phyloP scores from a whole-genome alignment of 2,888 invertebrate genomes.

The Escarpia spicata region DNA sequence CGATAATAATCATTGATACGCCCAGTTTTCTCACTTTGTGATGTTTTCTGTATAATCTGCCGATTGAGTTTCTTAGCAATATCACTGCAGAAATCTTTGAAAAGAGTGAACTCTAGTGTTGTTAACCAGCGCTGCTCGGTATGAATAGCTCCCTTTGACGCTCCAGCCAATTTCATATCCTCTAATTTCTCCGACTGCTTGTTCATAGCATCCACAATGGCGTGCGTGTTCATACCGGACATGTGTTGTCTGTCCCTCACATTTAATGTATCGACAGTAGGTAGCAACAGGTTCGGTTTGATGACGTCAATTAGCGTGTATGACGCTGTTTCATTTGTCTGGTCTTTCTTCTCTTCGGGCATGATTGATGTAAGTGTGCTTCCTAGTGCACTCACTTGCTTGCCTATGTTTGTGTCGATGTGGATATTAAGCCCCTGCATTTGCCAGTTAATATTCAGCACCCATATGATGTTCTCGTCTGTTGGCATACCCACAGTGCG shows the following conservation, averaged over 20 bases:
- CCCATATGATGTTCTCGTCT: constrained; percentile 87
- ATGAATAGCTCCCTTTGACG: constrained; percentile 77
- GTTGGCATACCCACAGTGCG: constrained; percentile 76
- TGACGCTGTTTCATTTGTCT: constrained; percentile 53
- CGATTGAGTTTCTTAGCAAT: constrained; percentile 90
- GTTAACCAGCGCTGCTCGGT: constrained; percentile 90
- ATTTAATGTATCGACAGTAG: constrained; percentile 67
- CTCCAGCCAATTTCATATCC: constrained; percentile 75
- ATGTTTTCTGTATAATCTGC: constrained; percentile 75
- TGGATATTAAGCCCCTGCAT: constrained; percentile 99
- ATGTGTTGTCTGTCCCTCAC: constrained; percentile 69
- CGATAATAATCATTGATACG: constrained; percentile 57
- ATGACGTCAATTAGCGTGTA: constrained; percentile 74
- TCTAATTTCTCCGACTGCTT: constrained; percentile 79
- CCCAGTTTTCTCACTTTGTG: constrained; percentile 78
- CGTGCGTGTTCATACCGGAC: constrained; percentile 70
- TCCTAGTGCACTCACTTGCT: constrained; percentile 91
- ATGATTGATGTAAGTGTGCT: constrained; percentile 95
- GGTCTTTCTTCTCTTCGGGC: constrained; percentile 70
- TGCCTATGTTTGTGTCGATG: constrained; percentile 93
- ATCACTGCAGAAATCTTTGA: constrained; percentile 84
- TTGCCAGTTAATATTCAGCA: constrained; percentile 97
- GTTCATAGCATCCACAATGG: constrained; percentile 97
- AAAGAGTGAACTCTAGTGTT: constrained; percentile 91
- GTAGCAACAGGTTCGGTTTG: neutral